A percentile compares a stretch with the other conserved stretches of the same genome.
Evolutionary conservation across 2,888 invertebrate genomes (phyloP).

Genomic region (Philereme vetulata): DNA sequence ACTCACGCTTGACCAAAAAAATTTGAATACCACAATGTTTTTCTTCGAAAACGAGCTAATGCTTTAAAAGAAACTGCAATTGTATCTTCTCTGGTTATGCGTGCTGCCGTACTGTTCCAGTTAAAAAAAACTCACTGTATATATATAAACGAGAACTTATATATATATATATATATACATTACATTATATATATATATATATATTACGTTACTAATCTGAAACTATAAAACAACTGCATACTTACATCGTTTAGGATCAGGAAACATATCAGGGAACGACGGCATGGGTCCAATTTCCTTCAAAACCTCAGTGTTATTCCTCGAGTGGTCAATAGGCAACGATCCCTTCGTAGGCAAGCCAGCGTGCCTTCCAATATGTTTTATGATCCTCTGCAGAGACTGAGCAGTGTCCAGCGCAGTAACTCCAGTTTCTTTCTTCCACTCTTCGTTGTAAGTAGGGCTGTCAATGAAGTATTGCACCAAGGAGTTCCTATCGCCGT

Average conservation of each 20-base stretch:
- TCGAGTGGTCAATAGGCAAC: background rate
- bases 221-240: slow-evolving; percentile 21
- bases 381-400: slow-evolving; percentile 59
- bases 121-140: too few species aligned
- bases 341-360: slow-evolving; percentile 15
- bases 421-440: slow-evolving; percentile 56
- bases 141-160: too few species aligned
- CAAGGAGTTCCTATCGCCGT: slow-evolving; percentile 60
- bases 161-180: too few species aligned
- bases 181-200: too few species aligned
- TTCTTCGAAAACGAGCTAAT: too few species aligned
- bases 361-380: slow-evolving; percentile 48
- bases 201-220: background rate
- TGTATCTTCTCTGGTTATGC: too few species aligned
- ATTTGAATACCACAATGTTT: too few species aligned
- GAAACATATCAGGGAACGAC: slow-evolving; percentile 44
- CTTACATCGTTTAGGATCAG: slow-evolving; percentile 41
- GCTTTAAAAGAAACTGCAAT: too few species aligned
- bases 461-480: slow-evolving; percentile 66
- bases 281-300: slow-evolving; percentile 56
- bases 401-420: slow-evolving; percentile 57
- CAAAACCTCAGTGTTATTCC: slow-evolving; percentile 40
- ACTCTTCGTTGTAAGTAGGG: slow-evolving; percentile 56
- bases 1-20: too few species aligned
- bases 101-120: too few species aligned